phyloP scores from a whole-genome alignment of 1,140 invertebrate genomes.

The Megathymus violae region DNA sequence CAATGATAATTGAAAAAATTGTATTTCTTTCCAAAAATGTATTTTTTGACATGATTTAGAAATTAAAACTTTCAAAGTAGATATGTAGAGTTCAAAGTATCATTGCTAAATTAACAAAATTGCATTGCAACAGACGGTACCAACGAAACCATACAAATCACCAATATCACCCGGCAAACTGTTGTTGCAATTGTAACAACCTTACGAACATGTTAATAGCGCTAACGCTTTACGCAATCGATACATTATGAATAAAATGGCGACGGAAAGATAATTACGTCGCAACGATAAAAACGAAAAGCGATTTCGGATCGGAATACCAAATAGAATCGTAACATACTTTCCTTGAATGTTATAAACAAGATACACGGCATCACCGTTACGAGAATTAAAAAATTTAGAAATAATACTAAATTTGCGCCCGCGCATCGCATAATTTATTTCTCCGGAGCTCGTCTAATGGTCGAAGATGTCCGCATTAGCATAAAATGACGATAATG shows the following conservation, averaged over 20 bases:
- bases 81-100: no score
- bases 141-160: no score
- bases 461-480: slow-evolving; percentile 57
- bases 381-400: slow-evolving; percentile 48
- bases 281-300: slow-evolving; percentile 27
- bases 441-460: slow-evolving; percentile 48
- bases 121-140: no score
- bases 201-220: slow-evolving; percentile 26
- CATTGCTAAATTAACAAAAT: no score
- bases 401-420: slow-evolving; percentile 62
- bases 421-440: slow-evolving; percentile 66
- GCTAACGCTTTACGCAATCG: slow-evolving; percentile 22
- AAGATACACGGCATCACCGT: slow-evolving; percentile 42
- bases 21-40: no score
- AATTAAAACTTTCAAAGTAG: no score
- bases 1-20: no score
- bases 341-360: slow-evolving; percentile 39
- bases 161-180: slow-evolving; percentile 8
- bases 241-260: slow-evolving; percentile 28
- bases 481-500: slow-evolving; percentile 73
- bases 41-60: no score
- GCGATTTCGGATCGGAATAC: slow-evolving; percentile 28
- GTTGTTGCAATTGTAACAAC: slow-evolving; percentile 14
- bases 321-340: slow-evolving; percentile 39
- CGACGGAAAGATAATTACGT: slow-evolving; percentile 28